phyloP scores from a whole-genome alignment of 2,797 vertebrate species.

The Helicolenus hilgendorfi region DNA sequence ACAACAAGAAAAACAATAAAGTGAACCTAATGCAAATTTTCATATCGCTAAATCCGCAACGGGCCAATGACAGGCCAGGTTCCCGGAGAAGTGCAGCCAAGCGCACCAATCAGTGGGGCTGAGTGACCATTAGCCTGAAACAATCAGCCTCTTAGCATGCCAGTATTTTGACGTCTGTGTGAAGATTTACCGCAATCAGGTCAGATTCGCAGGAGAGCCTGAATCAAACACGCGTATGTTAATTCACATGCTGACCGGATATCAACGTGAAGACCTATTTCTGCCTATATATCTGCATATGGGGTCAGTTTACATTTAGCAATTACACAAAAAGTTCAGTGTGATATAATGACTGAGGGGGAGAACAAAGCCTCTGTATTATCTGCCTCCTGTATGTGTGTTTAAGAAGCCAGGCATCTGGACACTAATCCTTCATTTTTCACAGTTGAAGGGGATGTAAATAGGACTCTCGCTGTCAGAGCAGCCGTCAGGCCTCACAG shows the following conservation, averaged over 20 bases:
- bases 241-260: conserved; percentile 81
- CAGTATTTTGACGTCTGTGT: conserved; percentile 86
- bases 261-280: conserved; percentile 80
- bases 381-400: conserved; percentile 56
- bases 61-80: conserved; percentile 78
- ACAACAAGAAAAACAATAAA: conserved; percentile 90
- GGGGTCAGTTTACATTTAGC: conserved; percentile 64
- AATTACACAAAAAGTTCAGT: conserved; percentile 15
- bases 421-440: conserved; percentile 87
- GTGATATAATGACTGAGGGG: conserved; percentile 39
- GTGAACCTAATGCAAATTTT: conserved; percentile 90
- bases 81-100: conserved; percentile 83
- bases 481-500: conserved; percentile 76
- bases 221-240: conserved; percentile 75
- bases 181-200: conserved; percentile 83
- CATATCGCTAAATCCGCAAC: conserved; percentile 81
- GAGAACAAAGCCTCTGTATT: conserved; percentile 60
- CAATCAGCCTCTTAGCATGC: conserved; percentile 88
- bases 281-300: conserved; percentile 68
- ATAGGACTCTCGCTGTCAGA: conserved; percentile 76
- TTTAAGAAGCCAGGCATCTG: conserved; percentile 77
- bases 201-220: conserved; percentile 80
- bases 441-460: conserved; percentile 78
- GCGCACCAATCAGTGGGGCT: conserved; percentile 86
- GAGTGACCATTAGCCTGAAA: conserved; percentile 91